A percentile compares a stretch with the other conserved stretches of the same genome.
Conservation (phyloP, 2,888 invertebrate genomes). For the Meiosimyza platycephala region DNA sequence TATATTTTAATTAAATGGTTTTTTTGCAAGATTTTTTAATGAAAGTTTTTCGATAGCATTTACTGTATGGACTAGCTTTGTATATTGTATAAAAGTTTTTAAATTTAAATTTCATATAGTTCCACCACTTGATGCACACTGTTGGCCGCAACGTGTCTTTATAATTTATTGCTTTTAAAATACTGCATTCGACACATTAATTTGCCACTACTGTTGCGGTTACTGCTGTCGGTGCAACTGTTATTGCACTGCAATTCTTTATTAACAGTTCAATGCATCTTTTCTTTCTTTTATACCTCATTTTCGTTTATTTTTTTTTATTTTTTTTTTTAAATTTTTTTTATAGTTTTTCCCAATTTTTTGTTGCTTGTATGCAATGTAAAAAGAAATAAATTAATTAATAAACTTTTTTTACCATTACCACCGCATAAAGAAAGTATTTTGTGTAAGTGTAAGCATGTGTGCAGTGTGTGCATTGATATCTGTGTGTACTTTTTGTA, state of each 20-base stretch:
- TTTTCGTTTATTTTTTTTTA: background rate
- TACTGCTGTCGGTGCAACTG: no score
- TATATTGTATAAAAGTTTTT: no score
- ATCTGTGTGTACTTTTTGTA: background rate
- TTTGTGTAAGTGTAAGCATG: slow-evolving; percentile 3
- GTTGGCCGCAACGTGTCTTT: no score
- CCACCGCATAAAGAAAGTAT: background rate
- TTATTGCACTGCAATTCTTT: background rate
- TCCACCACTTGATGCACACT: no score
- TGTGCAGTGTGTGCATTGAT: background rate
- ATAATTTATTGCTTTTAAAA: background rate
- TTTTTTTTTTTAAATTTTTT: background rate
- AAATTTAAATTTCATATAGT: no score
- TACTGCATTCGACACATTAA: slow-evolving; percentile 4
- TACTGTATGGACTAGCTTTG: no score
- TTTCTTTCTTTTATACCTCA: background rate
- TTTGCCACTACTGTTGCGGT: background rate
- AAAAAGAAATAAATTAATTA: slow-evolving; percentile 23
- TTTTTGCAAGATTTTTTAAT: no score
- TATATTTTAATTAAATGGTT: no score
- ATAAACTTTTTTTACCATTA: slow-evolving; percentile 9
- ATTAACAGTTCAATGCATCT: slow-evolving; percentile 4
- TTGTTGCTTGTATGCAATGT: background rate
- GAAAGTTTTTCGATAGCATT: no score
- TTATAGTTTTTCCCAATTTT: no score